These are phyloP conservation scores for Achlya flavicornis DNA, from an alignment of 2,888 invertebrate species.

Conservation along the genomic window DNA sequence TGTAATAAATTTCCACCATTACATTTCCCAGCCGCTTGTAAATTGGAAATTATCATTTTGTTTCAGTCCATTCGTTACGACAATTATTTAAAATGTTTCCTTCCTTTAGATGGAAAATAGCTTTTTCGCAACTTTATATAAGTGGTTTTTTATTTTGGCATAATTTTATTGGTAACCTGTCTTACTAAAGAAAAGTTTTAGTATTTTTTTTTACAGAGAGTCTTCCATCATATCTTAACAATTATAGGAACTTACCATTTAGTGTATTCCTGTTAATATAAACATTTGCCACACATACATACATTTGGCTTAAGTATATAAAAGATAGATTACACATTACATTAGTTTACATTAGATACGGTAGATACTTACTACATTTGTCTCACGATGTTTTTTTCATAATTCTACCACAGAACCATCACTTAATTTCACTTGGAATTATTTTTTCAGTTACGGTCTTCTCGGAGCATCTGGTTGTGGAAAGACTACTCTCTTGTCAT, in stretches of 20 bases:
- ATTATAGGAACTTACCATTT: too few relatives aligned
- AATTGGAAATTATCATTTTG: conserved; percentile 29
- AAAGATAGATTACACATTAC: too few relatives aligned
- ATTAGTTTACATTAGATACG: too few relatives aligned
- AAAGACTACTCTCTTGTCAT: conserved; percentile 93
- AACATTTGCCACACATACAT: too few relatives aligned
- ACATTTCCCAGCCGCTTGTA: conserved; percentile 22
- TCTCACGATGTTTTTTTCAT: too few relatives aligned
- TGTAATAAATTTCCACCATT: conserved; percentile 7
- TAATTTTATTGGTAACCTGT: not conserved
- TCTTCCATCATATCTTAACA: too few relatives aligned
- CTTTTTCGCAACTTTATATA: not conserved
- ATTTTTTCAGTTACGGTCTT: conserved; percentile 89
- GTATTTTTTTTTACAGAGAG: too few relatives aligned
- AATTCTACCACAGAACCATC: too few relatives aligned
- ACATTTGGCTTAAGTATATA: too few relatives aligned
- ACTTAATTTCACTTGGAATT: too few relatives aligned
- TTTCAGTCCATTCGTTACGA: conserved; percentile 20
- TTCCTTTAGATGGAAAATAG: conserved; percentile 11
- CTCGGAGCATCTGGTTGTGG: conserved; percentile 96
- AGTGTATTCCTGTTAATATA: too few relatives aligned
- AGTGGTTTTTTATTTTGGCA: conserved; percentile 4
- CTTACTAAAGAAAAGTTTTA: not conserved
- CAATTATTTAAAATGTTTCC: conserved; percentile 18
- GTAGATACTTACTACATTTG: too few relatives aligned